Evolutionary conservation across 1,140 invertebrate species (phyloP).

Genomic region (Acromyrmex echinatior): DNA sequence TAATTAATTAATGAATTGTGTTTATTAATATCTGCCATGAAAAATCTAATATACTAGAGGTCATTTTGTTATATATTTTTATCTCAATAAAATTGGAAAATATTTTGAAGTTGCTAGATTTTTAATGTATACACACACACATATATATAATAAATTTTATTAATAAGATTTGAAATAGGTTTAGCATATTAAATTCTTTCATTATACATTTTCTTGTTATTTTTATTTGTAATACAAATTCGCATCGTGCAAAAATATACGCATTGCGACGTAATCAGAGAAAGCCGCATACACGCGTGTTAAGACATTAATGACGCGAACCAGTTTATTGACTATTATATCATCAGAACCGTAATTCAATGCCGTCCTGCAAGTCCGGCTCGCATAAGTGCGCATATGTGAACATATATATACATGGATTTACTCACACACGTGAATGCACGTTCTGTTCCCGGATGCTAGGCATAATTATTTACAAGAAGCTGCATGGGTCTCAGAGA

Average conservation of each 20-base stretch:
- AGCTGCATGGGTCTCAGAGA: constrained; percentile 57
- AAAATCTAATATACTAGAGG: not conserved
- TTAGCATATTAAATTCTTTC: not conserved
- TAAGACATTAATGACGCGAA: constrained; percentile 62
- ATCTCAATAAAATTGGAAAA: not conserved
- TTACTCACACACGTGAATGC: constrained; percentile 23
- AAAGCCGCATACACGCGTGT: constrained; percentile 14
- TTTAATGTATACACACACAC: not conserved
- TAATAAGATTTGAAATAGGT: not conserved
- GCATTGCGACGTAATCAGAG: not conserved
- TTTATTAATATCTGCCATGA: not conserved
- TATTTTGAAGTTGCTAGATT: not conserved
- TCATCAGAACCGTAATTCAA: constrained; percentile 70
- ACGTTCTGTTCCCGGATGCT: constrained; percentile 66
- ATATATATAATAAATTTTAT: not conserved
- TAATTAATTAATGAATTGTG: not conserved
- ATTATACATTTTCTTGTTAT: not conserved
- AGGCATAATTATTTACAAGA: constrained; percentile 74
- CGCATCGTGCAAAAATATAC: not conserved
- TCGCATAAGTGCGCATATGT: constrained; percentile 10
- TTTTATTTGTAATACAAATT: constrained; percentile 7
- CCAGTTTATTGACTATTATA: constrained; percentile 75
- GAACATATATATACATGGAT: constrained; percentile 14
- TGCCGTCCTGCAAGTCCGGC: constrained; percentile 46
- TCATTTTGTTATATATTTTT: not conserved